Conservation (phyloP, 2,113 vertebrate species). For the Tiliqua scincoides region DNA sequence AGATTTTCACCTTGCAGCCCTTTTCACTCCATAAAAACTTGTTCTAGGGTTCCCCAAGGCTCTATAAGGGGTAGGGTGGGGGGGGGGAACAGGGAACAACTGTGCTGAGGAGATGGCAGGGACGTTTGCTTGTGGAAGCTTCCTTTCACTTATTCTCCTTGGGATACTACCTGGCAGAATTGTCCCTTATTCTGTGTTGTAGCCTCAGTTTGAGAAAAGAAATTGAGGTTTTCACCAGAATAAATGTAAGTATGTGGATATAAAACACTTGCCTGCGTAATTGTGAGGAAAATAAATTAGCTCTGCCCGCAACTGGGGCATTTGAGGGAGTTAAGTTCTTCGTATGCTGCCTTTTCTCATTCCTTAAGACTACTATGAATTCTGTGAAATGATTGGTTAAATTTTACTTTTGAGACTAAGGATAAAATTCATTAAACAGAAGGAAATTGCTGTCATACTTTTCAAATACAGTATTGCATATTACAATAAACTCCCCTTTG, state of each 20-base stretch:
- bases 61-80: background rate
- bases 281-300: background rate
- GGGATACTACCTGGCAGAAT: too few relatives aligned
- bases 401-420: background rate
- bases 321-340: too few relatives aligned
- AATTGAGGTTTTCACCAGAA: background rate
- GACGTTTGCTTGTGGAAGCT: too few relatives aligned
- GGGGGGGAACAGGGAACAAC: too few relatives aligned
- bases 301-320: too few relatives aligned
- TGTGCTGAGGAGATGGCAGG: too few relatives aligned
- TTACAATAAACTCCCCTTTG: background rate
- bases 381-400: background rate
- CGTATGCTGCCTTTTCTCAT: background rate
- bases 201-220: background rate
- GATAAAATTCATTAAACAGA: background rate
- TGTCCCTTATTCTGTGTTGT: background rate
- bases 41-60: too few relatives aligned
- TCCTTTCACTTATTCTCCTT: too few relatives aligned
- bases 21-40: too few relatives aligned
- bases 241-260: background rate
- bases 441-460: background rate
- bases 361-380: background rate
- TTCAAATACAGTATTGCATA: background rate
- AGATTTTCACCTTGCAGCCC: too few relatives aligned
- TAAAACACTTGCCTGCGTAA: background rate